Base-by-base conservation (phyloP, 2,888 invertebrate species). In the Chrysina gloriosa region DNA sequence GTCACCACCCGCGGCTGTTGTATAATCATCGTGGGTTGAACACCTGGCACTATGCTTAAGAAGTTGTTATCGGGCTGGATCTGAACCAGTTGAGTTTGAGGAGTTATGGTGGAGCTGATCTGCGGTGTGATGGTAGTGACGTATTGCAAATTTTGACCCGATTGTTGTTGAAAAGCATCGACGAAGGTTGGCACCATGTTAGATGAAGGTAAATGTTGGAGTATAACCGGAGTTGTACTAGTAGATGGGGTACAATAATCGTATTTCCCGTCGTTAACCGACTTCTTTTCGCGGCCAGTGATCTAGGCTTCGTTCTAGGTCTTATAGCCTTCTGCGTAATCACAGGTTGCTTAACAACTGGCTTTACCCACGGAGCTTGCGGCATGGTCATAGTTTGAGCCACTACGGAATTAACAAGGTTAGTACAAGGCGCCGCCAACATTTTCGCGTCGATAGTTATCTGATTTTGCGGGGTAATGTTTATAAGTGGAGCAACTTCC, bases 61-160 rank as follows among this genome's bases (percentile, higher is more conserved):
- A 82, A 76, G 71, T 81, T 82, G 68, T 79, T 80, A 54, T 83
- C 85, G 0, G 85, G 82, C 71, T 84, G 85, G 70, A 86, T 84
- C 71, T 85, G 86, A 67, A 86, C 84, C 63, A 86, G 79, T 2
- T 79, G 81, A 64, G 79, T 78, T 65, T 78, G 75, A 21, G 77
- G 77, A 11, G 67, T 36, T 56, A 78, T 75, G 2, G 77, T 72
- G 14, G 73, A 65, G 39, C 76, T 77, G 36, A 79, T 73, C 63
- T 75, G 75, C 3, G 89, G 89, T 0, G 88, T 86, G 69, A 90
- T 87, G 0, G 92, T 89, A 6, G 92, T 89, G 48, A 93, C 89
- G 75, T 93, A 93, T 76, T 93, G 93, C 81, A 93, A 85, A 78
- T 90, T 90, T 79, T 90, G 90, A 67, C 88, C 88, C 65, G 89